These are phyloP conservation scores for Sipunculus nudus DNA, from an alignment of 2,888 invertebrate genomes.

Conservation along the genomic window DNA sequence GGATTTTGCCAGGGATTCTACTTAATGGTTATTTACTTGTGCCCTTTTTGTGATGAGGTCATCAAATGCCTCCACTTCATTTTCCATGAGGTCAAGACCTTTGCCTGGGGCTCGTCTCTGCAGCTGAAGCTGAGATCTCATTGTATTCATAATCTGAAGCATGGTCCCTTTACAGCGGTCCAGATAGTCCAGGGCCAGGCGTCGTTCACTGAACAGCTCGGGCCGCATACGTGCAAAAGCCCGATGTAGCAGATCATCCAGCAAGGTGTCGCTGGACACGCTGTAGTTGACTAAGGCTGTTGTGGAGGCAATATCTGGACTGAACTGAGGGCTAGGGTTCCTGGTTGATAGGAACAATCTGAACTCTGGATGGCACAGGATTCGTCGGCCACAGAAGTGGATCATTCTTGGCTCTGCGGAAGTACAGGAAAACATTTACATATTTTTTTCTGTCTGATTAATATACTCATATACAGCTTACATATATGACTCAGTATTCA, in stretches of 20 bases:
- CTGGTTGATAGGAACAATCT: slow-evolving; percentile 56
- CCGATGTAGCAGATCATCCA: slow-evolving; percentile 58
- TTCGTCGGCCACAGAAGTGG: slow-evolving; percentile 58
- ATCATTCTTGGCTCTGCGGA: slow-evolving; percentile 55
- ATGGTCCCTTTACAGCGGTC: slow-evolving; percentile 6
- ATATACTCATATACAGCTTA: background rate
- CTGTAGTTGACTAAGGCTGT: slow-evolving; percentile 62
- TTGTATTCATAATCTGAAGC: too few species aligned
- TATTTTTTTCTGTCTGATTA: background rate
- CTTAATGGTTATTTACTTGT: slow-evolving; percentile 6
- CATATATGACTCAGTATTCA: too few species aligned
- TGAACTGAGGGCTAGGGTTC: slow-evolving; percentile 54
- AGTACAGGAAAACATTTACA: background rate
- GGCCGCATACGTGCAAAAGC: slow-evolving; percentile 60
- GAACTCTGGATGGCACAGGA: slow-evolving; percentile 62
- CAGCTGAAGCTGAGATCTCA: slow-evolving; percentile 4
- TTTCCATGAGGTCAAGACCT: slow-evolving; percentile 28
- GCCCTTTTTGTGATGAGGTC: slow-evolving; percentile 27
- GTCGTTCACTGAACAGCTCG: slow-evolving; percentile 55
- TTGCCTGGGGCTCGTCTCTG: slow-evolving; percentile 1
- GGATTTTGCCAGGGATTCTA: background rate
- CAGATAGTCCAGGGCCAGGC: slow-evolving; percentile 44
- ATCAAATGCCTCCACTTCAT: slow-evolving; percentile 31
- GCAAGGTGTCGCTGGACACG: slow-evolving; percentile 57
- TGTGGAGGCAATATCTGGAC: slow-evolving; percentile 55